Base-by-base conservation (phyloP, 2,797 vertebrate species). In the Poecile montanus region DNA sequence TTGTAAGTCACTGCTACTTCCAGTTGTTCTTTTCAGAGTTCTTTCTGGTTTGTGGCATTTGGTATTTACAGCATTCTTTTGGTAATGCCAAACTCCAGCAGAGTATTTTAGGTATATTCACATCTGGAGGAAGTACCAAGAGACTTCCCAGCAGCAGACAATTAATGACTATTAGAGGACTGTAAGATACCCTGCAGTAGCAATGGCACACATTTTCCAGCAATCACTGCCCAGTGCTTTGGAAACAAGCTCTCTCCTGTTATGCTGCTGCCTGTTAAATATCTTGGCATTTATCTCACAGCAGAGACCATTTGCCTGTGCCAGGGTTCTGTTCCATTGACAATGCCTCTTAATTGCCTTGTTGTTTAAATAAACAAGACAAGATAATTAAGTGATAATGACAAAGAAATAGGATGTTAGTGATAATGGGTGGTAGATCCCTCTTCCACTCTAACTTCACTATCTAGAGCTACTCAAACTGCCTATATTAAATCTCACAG, bases 351-450 rank as follows among this genome's bases (percentile, higher is more conserved):
- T 97, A 97, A 97, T 95, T 97, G 94, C 93, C 95, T 88, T 96
- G 94, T 96, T 96, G 90, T 91, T 97, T 96, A 97, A 96, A 95
- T 94, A 96, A 97, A 93, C 93, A 97, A 91, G 91, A 94, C 96
- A 89, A 96, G 93, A 96, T 96, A 97, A 97, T 97, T 97, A 97
- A 97, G 94, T 19, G 87, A 96, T 96, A 97, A 95, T 94, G 95
- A 93, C 91, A 96, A 88, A 94, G 92, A 90, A 94, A 91, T 78
- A 90, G 82, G 86, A 88, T 87, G 83, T 54, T 94, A 94, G 83
- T 71, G 80, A 94, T 89, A 95, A 90, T 87, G 76, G 62, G 74
- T 94, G 58, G 81, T 77, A 72, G 84, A 68, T 92, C 58, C 36
- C 44, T 74, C 45, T 93, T 77, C 45, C 62, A 45, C 30, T 50